Conservation (phyloP, 2,113 vertebrate genomes). For the Cichladusa arquata region DNA sequence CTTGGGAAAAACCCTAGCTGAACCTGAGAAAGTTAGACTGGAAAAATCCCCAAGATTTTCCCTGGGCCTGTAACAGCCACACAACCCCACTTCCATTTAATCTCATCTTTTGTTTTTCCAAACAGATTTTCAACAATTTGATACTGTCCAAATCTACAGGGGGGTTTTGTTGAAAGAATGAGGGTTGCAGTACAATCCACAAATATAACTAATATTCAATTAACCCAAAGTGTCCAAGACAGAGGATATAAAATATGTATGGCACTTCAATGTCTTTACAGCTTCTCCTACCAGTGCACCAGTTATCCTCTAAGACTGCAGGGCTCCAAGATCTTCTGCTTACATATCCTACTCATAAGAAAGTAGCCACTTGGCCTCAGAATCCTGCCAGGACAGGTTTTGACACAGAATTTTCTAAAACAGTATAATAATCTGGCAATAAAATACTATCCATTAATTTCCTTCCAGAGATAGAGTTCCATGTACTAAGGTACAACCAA, state of each 20-base stretch:
- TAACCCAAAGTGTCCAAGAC: neutral
- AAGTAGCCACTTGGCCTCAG: neutral
- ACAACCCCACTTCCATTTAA: neutral
- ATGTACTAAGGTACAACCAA: fast-evolving
- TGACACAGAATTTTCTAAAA: neutral
- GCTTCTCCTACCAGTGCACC: neutral
- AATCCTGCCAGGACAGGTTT: neutral
- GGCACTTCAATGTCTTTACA: neutral
- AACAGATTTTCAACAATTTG: neutral
- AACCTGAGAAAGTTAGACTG: too few relatives aligned
- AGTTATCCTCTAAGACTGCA: neutral
- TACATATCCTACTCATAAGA: neutral
- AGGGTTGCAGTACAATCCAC: neutral
- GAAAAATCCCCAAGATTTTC: too few relatives aligned
- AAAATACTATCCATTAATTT: neutral
- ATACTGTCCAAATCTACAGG: neutral
- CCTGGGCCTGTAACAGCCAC: too few relatives aligned
- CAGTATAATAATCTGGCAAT: neutral
- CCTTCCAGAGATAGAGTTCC: neutral
- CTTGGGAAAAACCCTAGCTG: too few relatives aligned
- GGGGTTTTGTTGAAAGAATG: neutral
- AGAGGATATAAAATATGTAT: fast-evolving
- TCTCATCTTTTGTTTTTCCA: neutral
- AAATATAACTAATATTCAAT: neutral
- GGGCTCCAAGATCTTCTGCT: neutral